Conservation (phyloP, 1,140 invertebrate genomes). For the Drosophila asahinai region DNA sequence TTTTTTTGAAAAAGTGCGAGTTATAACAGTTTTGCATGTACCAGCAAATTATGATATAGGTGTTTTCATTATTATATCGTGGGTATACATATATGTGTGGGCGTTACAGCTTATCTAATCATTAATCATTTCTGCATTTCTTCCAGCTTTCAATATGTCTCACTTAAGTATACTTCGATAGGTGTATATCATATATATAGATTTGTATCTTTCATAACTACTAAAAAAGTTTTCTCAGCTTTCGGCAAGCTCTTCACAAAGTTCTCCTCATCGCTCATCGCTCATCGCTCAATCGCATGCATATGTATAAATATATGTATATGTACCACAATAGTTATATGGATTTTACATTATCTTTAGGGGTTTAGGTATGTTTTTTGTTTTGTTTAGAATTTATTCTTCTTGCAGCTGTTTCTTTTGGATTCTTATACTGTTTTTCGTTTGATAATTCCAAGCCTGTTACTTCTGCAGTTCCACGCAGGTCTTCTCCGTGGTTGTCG, state of each 20-base stretch:
- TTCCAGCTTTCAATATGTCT: slow-evolving; percentile 81
- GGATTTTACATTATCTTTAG: slow-evolving; percentile 49
- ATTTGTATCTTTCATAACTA: slow-evolving; percentile 64
- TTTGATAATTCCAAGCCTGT: slow-evolving; percentile 32
- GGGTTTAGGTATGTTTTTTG: slow-evolving; percentile 37
- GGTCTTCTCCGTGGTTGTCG: slow-evolving; percentile 72
- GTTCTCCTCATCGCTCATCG: background rate
- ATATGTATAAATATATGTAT: slow-evolving; percentile 70
- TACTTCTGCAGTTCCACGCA: slow-evolving; percentile 69
- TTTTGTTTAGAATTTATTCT: slow-evolving; percentile 56
- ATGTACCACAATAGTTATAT: slow-evolving; percentile 63
- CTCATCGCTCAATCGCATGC: slow-evolving; percentile 6
- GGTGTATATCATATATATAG: slow-evolving; percentile 54
- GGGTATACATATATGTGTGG: slow-evolving; percentile 46
- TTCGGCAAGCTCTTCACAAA: slow-evolving; percentile 23
- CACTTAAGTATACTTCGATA: slow-evolving; percentile 64
- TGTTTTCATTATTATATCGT: slow-evolving; percentile 48
- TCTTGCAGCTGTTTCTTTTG: slow-evolving; percentile 42
- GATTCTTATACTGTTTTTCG: slow-evolving; percentile 19
- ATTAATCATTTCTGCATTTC: slow-evolving; percentile 75
- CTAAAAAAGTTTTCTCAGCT: slow-evolving; percentile 59
- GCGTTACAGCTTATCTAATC: slow-evolving; percentile 59
- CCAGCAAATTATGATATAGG: slow-evolving; percentile 62
- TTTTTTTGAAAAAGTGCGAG: slow-evolving; percentile 55
- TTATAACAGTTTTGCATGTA: slow-evolving; percentile 66